Percentiles rank a stretch among this genome's conserved stretches.
phyloP scores from a whole-genome alignment of 2,888 invertebrate species.

The Rhyacophila evoluta region DNA sequence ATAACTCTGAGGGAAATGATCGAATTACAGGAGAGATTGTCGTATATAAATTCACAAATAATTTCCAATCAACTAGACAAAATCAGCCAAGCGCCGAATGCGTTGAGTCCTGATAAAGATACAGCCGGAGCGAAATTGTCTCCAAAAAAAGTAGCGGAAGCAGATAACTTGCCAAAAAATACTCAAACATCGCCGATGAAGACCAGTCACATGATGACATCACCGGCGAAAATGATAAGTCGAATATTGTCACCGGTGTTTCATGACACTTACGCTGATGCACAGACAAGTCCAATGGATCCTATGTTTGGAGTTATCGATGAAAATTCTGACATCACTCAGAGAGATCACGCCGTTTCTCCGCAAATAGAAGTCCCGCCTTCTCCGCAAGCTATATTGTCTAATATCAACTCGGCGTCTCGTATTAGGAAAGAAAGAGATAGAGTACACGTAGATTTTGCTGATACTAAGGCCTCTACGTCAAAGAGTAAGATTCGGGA shows the following conservation, averaged over 20 bases:
- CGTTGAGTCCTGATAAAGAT: not conserved
- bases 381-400: not conserved
- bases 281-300: constrained; percentile 62
- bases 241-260: constrained; percentile 67
- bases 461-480: not conserved
- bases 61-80: constrained; percentile 25
- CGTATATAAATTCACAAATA: constrained; percentile 37
- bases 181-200: constrained; percentile 68
- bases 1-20: constrained; percentile 64
- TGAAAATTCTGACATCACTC: constrained; percentile 25
- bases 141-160: not conserved
- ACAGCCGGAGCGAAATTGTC: not conserved
- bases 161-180: constrained; percentile 60
- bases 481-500: not conserved
- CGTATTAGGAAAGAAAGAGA: not conserved
- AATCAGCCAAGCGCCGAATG: not conserved
- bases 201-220: constrained; percentile 66
- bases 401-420: constrained; percentile 32
- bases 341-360: not conserved
- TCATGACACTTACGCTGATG: constrained; percentile 59
- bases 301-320: not conserved
- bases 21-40: constrained; percentile 64
- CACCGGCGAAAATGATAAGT: constrained; percentile 63
- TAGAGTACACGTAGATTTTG: not conserved
- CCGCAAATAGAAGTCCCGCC: not conserved